These are phyloP conservation scores for Lepidocyrtinus sp. DNA, from an alignment of 2,888 invertebrate species.

Conservation along the genomic window DNA sequence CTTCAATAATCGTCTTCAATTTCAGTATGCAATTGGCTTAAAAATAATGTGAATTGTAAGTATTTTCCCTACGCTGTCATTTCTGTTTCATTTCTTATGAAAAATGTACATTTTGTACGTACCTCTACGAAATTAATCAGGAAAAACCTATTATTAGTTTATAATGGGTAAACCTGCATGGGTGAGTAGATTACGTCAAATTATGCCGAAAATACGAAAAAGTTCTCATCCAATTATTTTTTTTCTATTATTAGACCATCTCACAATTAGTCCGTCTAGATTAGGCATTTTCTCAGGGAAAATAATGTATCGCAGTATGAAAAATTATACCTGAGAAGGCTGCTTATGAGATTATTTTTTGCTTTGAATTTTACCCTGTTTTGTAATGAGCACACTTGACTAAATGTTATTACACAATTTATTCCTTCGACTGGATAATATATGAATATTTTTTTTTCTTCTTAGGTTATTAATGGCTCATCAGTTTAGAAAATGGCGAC, in stretches of 20 bases:
- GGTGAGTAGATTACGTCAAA: neutral
- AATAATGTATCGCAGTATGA: too few species aligned
- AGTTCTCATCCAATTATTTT: neutral
- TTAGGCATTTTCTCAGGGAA: too few species aligned
- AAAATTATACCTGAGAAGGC: too few species aligned
- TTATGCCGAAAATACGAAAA: neutral
- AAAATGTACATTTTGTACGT: too few species aligned
- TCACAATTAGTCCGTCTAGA: neutral
- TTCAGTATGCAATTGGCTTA: conserved; percentile 4
- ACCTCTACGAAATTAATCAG: conserved; percentile 1
- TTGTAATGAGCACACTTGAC: conserved; percentile 7
- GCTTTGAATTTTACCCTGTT: too few species aligned
- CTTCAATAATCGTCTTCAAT: neutral
- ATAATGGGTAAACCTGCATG: neutral
- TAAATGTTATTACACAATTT: neutral
- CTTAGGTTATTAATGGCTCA: neutral
- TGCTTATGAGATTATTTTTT: too few species aligned
- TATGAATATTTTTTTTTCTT: neutral
- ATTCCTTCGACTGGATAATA: neutral
- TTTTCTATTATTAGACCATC: neutral
- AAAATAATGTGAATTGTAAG: too few species aligned
- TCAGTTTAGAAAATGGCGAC: too few species aligned
- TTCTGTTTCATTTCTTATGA: too few species aligned
- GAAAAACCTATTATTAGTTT: conserved; percentile 4
- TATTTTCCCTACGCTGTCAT: too few species aligned